Percentiles rank a stretch among this genome's conserved stretches.
Evolutionary conservation across 2,113 vertebrate species (phyloP).

Genomic region (Rhea pennata): DNA sequence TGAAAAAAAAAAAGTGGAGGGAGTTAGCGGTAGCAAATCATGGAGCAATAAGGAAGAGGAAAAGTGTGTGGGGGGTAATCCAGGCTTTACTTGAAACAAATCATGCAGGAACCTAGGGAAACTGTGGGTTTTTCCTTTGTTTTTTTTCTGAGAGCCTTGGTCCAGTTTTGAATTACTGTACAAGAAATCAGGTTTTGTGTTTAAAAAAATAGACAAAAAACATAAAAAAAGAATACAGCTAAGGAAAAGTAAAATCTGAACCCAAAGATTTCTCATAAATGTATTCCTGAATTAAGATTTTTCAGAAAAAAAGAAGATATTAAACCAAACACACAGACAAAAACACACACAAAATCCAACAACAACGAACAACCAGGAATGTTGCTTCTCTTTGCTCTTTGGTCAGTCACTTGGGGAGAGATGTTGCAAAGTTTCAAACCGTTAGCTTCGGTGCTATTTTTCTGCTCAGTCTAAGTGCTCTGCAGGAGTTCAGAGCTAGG

Average conservation of each 20-base stretch:
- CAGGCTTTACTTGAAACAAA: conserved; percentile 59
- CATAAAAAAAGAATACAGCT: conserved; percentile 30
- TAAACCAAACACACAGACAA: conserved; percentile 7
- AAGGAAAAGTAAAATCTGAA: conserved; percentile 45
- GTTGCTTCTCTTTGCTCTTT: conserved; percentile 36
- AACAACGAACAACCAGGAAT: background rate
- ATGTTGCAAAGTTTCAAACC: background rate
- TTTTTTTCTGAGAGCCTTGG: conserved; percentile 62
- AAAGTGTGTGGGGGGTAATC: conserved; percentile 32
- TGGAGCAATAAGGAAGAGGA: conserved; percentile 3
- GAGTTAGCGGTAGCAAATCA: conserved; percentile 3
- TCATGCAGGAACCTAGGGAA: conserved; percentile 27
- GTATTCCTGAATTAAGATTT: conserved; percentile 69
- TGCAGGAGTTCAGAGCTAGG: conserved; percentile 42
- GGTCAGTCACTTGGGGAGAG: background rate
- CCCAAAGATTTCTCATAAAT: conserved; percentile 38
- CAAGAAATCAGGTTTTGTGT: conserved; percentile 49
- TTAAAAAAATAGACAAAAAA: conserved; percentile 52
- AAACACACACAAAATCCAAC: conserved; percentile 39
- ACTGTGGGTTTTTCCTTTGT: background rate
- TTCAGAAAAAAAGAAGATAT: conserved; percentile 47
- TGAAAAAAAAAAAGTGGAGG: background rate
- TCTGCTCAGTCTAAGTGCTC: conserved; percentile 69
- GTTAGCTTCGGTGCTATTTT: background rate
- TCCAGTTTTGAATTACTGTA: conserved; percentile 69